These are phyloP conservation scores for Eueides isabella DNA, from an alignment of 1,140 invertebrate genomes.

Conservation along the genomic window DNA sequence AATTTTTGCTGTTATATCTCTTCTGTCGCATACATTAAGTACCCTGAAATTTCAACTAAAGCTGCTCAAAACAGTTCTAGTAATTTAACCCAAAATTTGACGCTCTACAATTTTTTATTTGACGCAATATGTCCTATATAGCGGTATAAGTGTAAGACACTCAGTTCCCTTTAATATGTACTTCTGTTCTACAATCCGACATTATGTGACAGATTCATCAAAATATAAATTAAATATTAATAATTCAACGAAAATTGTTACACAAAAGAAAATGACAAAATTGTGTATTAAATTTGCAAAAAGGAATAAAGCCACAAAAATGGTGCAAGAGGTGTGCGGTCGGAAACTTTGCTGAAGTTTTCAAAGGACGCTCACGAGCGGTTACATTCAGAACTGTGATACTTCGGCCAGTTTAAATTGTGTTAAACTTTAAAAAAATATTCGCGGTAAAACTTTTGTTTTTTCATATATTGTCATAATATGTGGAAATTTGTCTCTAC, in stretches of 20 bases:
- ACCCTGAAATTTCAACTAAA: background rate
- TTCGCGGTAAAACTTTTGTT: background rate
- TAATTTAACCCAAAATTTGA: background rate
- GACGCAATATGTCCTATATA: too few species aligned
- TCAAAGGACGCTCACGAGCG: constrained; percentile 33
- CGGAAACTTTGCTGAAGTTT: constrained; percentile 31
- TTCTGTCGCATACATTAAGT: too few species aligned
- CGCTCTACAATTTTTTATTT: background rate
- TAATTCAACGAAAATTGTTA: background rate
- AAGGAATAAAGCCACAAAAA: constrained; percentile 32
- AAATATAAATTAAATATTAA: background rate
- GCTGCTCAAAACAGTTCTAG: background rate
- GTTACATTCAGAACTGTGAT: constrained; percentile 24
- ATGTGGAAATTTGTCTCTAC: background rate
- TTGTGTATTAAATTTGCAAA: constrained; percentile 17
- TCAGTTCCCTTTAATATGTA: too few species aligned
- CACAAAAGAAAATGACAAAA: background rate
- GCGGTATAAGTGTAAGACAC: too few species aligned
- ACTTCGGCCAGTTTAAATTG: constrained; percentile 32
- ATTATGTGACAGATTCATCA: background rate
- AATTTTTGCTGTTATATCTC: too few species aligned
- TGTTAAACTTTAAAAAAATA: constrained; percentile 26
- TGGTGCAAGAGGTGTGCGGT: constrained; percentile 25
- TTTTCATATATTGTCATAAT: background rate
- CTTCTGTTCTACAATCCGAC: too few species aligned